Conservation (phyloP, 2,888 invertebrate genomes). For the Atrina japonica region DNA sequence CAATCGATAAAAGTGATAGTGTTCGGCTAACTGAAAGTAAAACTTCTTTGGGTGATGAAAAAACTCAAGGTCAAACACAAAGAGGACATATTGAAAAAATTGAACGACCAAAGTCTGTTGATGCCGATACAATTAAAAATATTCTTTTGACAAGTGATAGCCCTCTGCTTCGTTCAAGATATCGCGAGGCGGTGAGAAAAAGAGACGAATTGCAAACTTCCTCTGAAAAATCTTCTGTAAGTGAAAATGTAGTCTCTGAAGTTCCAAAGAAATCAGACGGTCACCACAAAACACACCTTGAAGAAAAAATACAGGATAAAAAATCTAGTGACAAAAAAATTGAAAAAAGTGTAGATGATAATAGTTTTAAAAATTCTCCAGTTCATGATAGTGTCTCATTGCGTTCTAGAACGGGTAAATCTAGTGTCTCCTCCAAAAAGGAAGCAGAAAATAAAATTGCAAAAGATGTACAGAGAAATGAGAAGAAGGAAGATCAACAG, state of each 20-base stretch:
- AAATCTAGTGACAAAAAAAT: background rate
- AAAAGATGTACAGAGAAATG: constrained; percentile 2
- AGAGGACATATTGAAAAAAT: constrained; percentile 6
- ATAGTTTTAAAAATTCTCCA: background rate
- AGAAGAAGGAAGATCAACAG: constrained; percentile 6
- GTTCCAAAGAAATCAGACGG: background rate
- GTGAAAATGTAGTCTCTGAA: background rate
- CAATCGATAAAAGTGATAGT: background rate
- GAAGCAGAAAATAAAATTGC: background rate
- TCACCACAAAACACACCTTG: background rate
- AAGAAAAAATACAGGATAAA: background rate
- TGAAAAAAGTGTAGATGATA: background rate
- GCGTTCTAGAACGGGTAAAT: background rate
- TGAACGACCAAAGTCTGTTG: constrained; percentile 19
- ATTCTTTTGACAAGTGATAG: constrained; percentile 38
- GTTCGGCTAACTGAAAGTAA: background rate
- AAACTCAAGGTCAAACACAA: constrained; percentile 2
- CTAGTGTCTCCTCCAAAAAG: background rate
- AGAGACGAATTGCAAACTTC: constrained; percentile 12
- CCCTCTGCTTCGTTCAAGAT: constrained; percentile 37
- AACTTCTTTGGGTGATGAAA: constrained; percentile 4
- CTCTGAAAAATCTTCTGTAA: background rate
- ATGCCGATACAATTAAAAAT: constrained; percentile 36
- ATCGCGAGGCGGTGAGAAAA: constrained; percentile 29
- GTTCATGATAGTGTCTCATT: constrained; percentile 1